Evolutionary conservation across 2,797 vertebrate species (phyloP), one percentile per base, ranked within the genome.

Genomic region (Synanceia verrucosa): DNA sequence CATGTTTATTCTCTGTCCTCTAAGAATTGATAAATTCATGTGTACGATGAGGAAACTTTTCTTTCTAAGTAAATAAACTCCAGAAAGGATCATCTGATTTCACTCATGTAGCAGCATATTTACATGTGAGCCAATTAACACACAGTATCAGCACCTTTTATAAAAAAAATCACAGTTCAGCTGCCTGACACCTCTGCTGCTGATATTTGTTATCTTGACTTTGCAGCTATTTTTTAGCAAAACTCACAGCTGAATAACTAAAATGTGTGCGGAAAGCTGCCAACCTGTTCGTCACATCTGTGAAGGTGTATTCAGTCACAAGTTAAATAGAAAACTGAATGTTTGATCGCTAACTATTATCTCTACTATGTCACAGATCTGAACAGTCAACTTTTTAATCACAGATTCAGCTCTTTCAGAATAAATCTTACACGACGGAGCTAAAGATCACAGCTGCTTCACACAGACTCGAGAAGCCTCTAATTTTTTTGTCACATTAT

Each of bases 401-500:
- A 81, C 52, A 68, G 29, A 46, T 73, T 72, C 43, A 9, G 28
- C 28, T 74, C 58, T 28, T 59, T 39, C 81, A 81, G 68, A 11
- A n/a, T n/a, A n/a, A n/a, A n/a, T n/a, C n/a, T 74, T 65, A 65
- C 36, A 66, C 65, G 76, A 76, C 24, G 18, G 13, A 46, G 66
- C 53, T 52, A 59, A 51, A 83, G 81, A 73, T 74, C 73, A 76
- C 75, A 71, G 68, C 82, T 84, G 87, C 59, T 69, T 72, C 60
- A 55, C 59, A 69, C 60, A 48, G 46, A 66, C 39, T 47, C 12
- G 1, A 6, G 14, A 53, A 78, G 70, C 63, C 73, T 56, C 51
- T 71, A 41, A 62, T 88, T 86, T 81, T 82, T 70, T 52, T 72
- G 81, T 84, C 86, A 76, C 47, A 59, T 75, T 69, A 73, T 82